Base-by-base conservation (phyloP, 2,888 invertebrate genomes). In the Epiblema foenella region DNA sequence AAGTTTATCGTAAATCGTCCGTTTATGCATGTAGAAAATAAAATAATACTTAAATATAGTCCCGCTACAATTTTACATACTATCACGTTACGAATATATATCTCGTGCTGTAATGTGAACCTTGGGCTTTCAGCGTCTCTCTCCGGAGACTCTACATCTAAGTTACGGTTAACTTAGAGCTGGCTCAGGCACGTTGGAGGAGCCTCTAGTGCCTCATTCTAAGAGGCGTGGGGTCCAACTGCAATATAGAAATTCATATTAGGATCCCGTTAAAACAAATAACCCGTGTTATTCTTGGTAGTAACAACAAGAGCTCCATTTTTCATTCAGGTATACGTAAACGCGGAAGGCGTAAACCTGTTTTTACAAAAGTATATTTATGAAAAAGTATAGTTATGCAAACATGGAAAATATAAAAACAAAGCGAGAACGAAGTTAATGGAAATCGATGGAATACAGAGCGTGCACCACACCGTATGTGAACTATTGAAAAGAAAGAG, bases 131-230 rank as follows among this genome's bases (percentile, higher is more conserved):
- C 85, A 78, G 77, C 72, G 81, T 73, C 74, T 78, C 74, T 79
- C 87, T 80, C 83, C 18, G 59, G 87, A 81, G 89, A 81, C 87
- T 82, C 82, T 89, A 85, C 85, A 86, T 86, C 85, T 87, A 88
- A 85, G 85, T 88, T 89, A 88, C 84, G 81, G 85, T 87, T 86
- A 89, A 87, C 83, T 88, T 89, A 87, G 85, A 84, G 84, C 80
- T 80, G 81, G 80, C 82, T 82, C 75, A 78, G 83, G 79, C 83
- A 79, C 82, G 77, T 78, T 85, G 80, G 84, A 87, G 86, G 85
- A 81, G 82, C 81, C 89, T 87, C 89, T 71, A 60, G 88, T 79
- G 89, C 82, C 86, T 82, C 85, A 86, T 85, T 78, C 74, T 75
- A 79, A 75, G 77, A 78, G 71, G 76, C 81, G 82, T 83, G 85